These are phyloP conservation scores for Neodiprion lecontei DNA, from an alignment of 1,140 invertebrate species.

Conservation along the genomic window DNA sequence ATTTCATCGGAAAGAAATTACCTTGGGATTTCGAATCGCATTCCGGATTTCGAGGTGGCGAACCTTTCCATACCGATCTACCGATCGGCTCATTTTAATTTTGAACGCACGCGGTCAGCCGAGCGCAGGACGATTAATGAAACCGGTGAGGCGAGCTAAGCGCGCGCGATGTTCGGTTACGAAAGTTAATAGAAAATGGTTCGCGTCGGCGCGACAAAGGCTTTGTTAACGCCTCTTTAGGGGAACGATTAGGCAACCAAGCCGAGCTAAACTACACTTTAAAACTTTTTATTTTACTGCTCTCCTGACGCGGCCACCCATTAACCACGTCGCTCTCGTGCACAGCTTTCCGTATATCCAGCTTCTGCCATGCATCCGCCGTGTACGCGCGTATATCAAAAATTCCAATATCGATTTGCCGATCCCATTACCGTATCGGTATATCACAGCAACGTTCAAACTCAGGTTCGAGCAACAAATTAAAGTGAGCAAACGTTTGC, in stretches of 20 bases:
- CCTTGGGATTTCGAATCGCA: too few relatives aligned
- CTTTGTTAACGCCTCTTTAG: constrained; percentile 13
- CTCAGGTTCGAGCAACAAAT: too few relatives aligned
- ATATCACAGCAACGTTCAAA: too few relatives aligned
- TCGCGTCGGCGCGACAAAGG: constrained; percentile 12
- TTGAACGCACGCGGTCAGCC: too few relatives aligned
- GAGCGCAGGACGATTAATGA: background rate
- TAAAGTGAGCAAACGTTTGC: too few relatives aligned
- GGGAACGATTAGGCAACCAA: constrained; percentile 9
- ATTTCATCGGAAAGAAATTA: too few relatives aligned
- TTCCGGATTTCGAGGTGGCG: too few relatives aligned
- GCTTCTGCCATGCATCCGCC: background rate
- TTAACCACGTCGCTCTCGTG: background rate
- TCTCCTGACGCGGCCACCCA: constrained; percentile 3
- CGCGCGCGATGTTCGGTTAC: constrained; percentile 7
- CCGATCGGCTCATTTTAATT: too few relatives aligned
- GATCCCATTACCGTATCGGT: too few relatives aligned
- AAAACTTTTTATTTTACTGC: background rate
- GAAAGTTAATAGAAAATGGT: constrained; percentile 16
- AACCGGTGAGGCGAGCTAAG: background rate
- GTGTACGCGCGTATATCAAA: too few relatives aligned
- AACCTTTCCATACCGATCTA: too few relatives aligned
- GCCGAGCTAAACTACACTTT: background rate
- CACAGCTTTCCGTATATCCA: background rate
- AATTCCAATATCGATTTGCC: too few relatives aligned